These are phyloP conservation scores for Oryzias curvinotus DNA, from an alignment of 2,113 vertebrate species.

Conservation along the genomic window DNA sequence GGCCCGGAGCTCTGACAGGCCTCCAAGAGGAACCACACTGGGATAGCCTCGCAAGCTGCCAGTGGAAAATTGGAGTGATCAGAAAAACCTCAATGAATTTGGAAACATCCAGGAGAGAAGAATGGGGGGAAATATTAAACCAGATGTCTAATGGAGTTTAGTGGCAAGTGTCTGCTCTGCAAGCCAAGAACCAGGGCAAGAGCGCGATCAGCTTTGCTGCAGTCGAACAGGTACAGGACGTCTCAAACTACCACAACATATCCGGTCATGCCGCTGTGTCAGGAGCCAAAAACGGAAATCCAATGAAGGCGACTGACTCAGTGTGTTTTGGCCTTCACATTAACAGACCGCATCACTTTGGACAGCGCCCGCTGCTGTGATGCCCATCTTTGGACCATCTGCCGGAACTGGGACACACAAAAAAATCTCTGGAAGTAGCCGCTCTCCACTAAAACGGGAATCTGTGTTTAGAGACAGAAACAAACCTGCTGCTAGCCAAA, in stretches of 20 bases:
- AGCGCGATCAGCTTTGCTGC: constrained; percentile 19
- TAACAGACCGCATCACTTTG: constrained; percentile 56
- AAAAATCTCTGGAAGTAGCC: constrained; percentile 63
- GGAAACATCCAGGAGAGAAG: constrained; percentile 76
- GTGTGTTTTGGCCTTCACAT: constrained; percentile 51
- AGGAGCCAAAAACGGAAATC: constrained; percentile 30
- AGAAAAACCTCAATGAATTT: constrained; percentile 84
- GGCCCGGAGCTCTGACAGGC: constrained; percentile 73
- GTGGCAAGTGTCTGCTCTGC: constrained; percentile 81
- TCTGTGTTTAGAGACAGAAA: constrained; percentile 68
- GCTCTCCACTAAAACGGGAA: constrained; percentile 57
- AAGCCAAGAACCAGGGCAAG: constrained; percentile 59
- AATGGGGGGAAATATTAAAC: constrained; percentile 79
- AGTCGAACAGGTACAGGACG: constrained; percentile 44
- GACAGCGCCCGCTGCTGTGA: constrained; percentile 35
- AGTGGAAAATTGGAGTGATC: constrained; percentile 84
- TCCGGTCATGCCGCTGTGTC: constrained; percentile 2
- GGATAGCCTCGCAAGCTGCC: constrained; percentile 81
- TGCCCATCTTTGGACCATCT: constrained; percentile 48
- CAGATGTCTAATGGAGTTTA: constrained; percentile 83
- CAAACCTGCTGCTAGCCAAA: constrained; percentile 58
- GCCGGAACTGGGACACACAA: constrained; percentile 53
- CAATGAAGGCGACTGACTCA: constrained; percentile 31
- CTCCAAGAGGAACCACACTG: constrained; percentile 81
- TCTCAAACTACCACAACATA: constrained; percentile 23